Evolutionary conservation across 2,113 vertebrate genomes (phyloP).

Genomic region (Zapus hudsonius): DNA sequence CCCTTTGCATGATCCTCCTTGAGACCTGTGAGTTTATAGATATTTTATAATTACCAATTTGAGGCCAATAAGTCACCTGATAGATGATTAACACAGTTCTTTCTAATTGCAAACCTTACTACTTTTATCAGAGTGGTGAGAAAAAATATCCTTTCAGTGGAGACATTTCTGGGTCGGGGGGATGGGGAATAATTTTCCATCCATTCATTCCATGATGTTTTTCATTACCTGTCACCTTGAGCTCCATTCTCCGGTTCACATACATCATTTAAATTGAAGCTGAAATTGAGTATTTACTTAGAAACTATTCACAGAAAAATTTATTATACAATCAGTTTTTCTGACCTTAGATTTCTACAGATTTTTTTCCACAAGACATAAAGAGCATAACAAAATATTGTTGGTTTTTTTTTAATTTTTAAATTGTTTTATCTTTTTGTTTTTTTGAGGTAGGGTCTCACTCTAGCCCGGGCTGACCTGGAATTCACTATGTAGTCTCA

Average conservation of each 20-base stretch:
- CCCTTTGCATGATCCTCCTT: too few relatives aligned
- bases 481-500: too few relatives aligned
- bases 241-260: too few relatives aligned
- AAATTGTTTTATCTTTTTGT: too few relatives aligned
- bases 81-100: background rate
- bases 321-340: background rate
- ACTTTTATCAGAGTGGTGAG: background rate
- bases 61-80: background rate
- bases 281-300: background rate
- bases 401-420: too few relatives aligned
- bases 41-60: background rate
- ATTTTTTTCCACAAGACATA: background rate
- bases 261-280: background rate
- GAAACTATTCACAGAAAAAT: background rate
- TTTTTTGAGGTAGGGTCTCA: too few relatives aligned
- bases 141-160: background rate
- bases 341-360: background rate
- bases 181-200: background rate
- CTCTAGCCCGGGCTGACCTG: too few relatives aligned
- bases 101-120: background rate
- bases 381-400: too few relatives aligned
- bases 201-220: too few relatives aligned
- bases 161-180: background rate
- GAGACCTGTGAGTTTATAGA: background rate
- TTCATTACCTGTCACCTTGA: background rate